phyloP scores from a whole-genome alignment of 1,140 invertebrate species.

The Mizuhopecten yessoensis region DNA sequence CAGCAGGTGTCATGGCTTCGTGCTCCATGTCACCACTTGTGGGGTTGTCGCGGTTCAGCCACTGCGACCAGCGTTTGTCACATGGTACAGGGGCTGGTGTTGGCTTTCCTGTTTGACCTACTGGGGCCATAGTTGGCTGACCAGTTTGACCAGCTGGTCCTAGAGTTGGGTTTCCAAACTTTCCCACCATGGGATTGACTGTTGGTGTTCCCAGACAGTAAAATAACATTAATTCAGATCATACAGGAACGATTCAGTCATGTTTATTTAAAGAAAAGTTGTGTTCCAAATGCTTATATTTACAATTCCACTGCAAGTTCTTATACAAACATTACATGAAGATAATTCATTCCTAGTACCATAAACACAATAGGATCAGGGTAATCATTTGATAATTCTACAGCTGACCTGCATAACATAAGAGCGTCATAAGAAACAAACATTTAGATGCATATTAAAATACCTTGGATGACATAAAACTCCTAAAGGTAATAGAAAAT shows the following conservation, averaged over 20 bases:
- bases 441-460: too few species aligned
- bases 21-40: constrained; percentile 64
- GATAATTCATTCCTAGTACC: too few species aligned
- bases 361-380: too few species aligned
- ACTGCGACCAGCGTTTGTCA: constrained; percentile 54
- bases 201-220: neutral
- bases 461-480: too few species aligned
- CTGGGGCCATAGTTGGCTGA: constrained; percentile 42
- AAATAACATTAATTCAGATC: neutral
- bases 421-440: too few species aligned
- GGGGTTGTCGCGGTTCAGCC: constrained; percentile 67
- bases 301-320: too few species aligned
- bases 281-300: too few species aligned
- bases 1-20: constrained; percentile 69
- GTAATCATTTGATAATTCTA: too few species aligned
- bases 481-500: too few species aligned
- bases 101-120: neutral
- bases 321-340: too few species aligned
- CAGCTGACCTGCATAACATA: too few species aligned
- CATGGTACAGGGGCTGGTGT: constrained; percentile 51
- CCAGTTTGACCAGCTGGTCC: neutral
- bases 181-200: neutral
- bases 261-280: neutral
- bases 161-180: neutral
- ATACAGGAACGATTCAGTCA: neutral